Evolutionary conservation across 2,113 vertebrate species (phyloP), one percentile per base, ranked within the genome.

Genomic region (Microcebus jonahi): DNA sequence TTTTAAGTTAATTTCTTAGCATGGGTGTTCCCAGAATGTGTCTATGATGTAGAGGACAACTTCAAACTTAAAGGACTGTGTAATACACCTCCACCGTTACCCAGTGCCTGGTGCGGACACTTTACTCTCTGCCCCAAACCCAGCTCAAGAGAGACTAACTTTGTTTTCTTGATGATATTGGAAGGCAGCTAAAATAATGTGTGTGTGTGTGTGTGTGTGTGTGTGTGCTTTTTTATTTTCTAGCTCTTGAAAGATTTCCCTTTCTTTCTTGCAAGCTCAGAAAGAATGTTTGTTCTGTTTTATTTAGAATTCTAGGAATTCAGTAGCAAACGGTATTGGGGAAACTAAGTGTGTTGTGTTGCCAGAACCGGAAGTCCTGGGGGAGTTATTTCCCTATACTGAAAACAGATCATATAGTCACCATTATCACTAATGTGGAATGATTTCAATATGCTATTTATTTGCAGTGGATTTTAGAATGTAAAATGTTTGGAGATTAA

Each of bases 381-480:
- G 36, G 11, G 85, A 27, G 0, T 85, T 36, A 65, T 75, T 80
- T 93, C 11, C 11, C 57, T 55, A 2, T 70, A 85, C 79, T 93
- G 71, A 88, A 91, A 67, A 89, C 57, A 85, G 77, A 95, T 57
- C 3, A 27, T 63, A 65, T 67, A 83, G 61, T 92, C 39, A 91
- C 45, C n/a, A 87, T 92, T 76, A 50, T 90, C 27, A 73, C 70
- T 95, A 36, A 86, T 83, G 39, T 61, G 67, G 53, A 95, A 81
- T 53, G 50, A 65, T 86, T 67, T 81, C 48, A 76, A 7, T 29
- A 12, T 91, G 45, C 12, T 6, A 67, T 82, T 87, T 84, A 79
- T 25, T 63, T 95, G n/a, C 50, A 91, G n/a, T 81, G 34, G n/a
- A 61, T 89, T 91, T 95, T 76, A 93, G 77, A 91, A 88, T 84